Evolutionary conservation across 2,113 vertebrate species (phyloP).

Genomic region (Empidonax alnorum): DNA sequence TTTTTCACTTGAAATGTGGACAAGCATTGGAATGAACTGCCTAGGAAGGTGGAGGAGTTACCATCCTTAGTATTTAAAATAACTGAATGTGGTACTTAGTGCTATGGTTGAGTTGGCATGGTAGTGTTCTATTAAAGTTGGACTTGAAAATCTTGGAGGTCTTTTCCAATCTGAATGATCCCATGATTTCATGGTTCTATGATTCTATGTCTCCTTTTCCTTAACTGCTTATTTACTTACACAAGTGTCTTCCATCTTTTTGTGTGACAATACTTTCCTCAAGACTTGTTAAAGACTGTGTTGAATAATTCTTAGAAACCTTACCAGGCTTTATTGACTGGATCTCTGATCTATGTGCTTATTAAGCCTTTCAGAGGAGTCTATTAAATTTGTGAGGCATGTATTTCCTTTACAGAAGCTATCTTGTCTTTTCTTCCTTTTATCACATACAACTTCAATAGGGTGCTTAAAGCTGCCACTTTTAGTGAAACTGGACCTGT

Average conservation of each 20-base stretch:
- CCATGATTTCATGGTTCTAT: too few relatives aligned
- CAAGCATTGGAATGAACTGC: background rate
- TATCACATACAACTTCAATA: background rate
- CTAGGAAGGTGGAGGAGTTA: background rate
- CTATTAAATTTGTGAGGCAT: background rate
- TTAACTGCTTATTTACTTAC: background rate
- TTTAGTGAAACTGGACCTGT: background rate
- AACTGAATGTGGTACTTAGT: rapidly evolving
- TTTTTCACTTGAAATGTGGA: background rate
- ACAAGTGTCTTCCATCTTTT: background rate
- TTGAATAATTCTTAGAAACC: background rate
- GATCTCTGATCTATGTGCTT: background rate
- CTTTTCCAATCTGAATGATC: background rate
- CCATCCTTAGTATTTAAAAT: rapidly evolving
- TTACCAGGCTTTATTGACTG: background rate
- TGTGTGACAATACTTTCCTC: background rate
- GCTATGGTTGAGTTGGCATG: background rate
- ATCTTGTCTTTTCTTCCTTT: background rate
- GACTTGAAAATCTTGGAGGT: background rate
- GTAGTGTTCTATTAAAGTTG: background rate
- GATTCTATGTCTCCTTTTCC: background rate
- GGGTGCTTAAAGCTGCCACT: background rate
- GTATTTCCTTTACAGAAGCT: background rate
- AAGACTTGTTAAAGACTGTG: background rate
- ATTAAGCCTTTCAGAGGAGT: background rate